A percentile compares a stretch with the other conserved stretches of the same genome.
Conservation (phyloP, 2,113 vertebrate genomes). For the Cichladusa arquata region DNA sequence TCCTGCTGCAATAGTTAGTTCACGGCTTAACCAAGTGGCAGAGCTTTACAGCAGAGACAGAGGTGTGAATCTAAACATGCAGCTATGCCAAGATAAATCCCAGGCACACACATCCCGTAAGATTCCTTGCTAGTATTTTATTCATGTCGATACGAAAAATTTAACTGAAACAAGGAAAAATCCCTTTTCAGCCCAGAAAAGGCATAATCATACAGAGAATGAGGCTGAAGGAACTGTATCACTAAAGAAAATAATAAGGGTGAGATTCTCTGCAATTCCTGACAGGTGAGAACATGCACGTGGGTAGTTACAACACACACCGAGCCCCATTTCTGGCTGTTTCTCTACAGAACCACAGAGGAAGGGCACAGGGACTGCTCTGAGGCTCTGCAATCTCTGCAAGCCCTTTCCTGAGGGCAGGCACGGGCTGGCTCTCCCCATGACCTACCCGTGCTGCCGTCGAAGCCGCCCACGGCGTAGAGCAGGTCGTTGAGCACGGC, state of each 20-base stretch:
- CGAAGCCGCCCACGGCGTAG: slow-evolving; percentile 93
- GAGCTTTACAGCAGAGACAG: slow-evolving; percentile 4
- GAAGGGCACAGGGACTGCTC: not conserved
- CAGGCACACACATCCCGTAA: not conserved
- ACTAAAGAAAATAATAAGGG: not conserved
- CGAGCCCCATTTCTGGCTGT: not conserved
- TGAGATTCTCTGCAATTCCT: not conserved
- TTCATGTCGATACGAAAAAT: not conserved
- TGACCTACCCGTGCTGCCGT: slow-evolving; percentile 90
- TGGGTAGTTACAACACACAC: not conserved
- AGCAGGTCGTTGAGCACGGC: slow-evolving; percentile 91
- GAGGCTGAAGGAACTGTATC: not conserved
- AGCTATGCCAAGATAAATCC: not conserved
- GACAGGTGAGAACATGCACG: accelerated
- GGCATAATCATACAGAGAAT: not conserved
- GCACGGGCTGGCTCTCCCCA: not conserved
- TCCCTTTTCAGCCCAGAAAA: not conserved
- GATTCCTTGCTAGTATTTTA: not conserved
- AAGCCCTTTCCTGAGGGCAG: not conserved
- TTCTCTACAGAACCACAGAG: not conserved
- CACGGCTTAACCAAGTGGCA: not conserved
- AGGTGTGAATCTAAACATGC: not conserved
- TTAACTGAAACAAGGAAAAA: not conserved
- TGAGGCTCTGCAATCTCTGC: not conserved
- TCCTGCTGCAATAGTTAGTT: not conserved